Evolutionary conservation across 2,113 vertebrate species (phyloP), one percentile per base, ranked within the genome.

Genomic region (Cichladusa arquata): DNA sequence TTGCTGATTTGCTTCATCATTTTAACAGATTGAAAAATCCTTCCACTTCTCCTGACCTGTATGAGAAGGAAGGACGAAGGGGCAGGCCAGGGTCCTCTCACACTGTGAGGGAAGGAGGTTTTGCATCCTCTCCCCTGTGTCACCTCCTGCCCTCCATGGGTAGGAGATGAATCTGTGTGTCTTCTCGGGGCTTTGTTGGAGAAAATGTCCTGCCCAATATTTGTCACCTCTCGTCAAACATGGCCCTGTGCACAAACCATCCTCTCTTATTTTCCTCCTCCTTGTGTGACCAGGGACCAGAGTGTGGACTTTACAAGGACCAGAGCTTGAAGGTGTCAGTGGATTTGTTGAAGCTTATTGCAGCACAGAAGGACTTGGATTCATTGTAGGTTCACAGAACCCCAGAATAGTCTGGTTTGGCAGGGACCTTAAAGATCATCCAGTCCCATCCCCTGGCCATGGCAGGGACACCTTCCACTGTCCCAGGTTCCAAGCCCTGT

Each of bases 221-320:
- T 28, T 50, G 11, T 22, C 23, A 70, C 2, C 23, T 48, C 45
- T 57, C 54, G 72, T 31, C 38, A 67, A 82, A 67, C 22, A 31
- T 1, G 8, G 6, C 7, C 16, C 45, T 61, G 22, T 24, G 44
- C 40, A 60, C 1, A 1, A 80, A 77, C 24, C 40, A 70, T 13
- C 33, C 19, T 50, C 12, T 65, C 25, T 19, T 44, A 67, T 58
- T 36, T 28, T 5, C 19, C 7, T n/a, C 40, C 13, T 54, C 38
- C 23, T 29, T 9, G 4, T 4, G 22, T 57, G 31, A 51, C 11
- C 28, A 69, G 19, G 3, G 38, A 74, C 38, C 8, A 0, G 0
- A 67, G 33, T 6, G 28, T 6, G 5, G 24, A 29, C n/a, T 80
- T n/a, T 14, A 18, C 19, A 12, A 57, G 29, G 12, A 73, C 11